Percentiles rank a stretch among this genome's conserved stretches.
Conservation (phyloP, 1,140 invertebrate genomes). For the Drosophila serrata region DNA sequence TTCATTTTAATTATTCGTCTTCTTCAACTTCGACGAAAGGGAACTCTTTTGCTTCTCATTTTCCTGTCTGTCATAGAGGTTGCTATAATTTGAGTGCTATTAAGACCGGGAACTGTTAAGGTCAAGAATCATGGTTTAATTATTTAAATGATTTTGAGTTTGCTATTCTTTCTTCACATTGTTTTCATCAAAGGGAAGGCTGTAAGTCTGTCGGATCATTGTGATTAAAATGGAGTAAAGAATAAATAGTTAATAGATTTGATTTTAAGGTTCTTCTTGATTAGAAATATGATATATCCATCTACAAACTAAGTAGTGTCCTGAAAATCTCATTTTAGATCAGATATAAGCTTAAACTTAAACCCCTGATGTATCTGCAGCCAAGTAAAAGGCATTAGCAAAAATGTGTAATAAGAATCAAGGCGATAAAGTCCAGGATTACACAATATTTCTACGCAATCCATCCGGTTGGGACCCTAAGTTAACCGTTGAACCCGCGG, state of each 20-base stretch:
- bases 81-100: conserved; percentile 71
- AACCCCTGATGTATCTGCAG: conserved; percentile 19
- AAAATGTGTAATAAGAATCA: conserved; percentile 25
- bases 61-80: conserved; percentile 51
- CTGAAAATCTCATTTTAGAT: neutral
- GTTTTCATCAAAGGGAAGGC: conserved; percentile 2
- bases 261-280: neutral
- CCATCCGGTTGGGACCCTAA: conserved; percentile 31
- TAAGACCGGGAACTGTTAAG: conserved; percentile 56
- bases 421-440: conserved; percentile 52
- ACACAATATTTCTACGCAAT: conserved; percentile 66
- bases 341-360: neutral
- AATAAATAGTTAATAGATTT: neutral
- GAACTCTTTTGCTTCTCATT: conserved; percentile 12
- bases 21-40: neutral
- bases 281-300: neutral
- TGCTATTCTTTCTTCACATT: neutral
- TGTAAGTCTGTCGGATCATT: conserved; percentile 54
- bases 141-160: conserved; percentile 69
- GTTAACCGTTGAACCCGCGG: conserved; percentile 33
- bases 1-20: conserved; percentile 69
- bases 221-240: too few species aligned
- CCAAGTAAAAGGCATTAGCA: conserved; percentile 27
- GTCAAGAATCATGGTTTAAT: conserved; percentile 74
- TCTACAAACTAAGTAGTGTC: neutral